These are phyloP conservation scores for Microdon myrmicae DNA, from an alignment of 2,888 invertebrate species.

Conservation along the genomic window DNA sequence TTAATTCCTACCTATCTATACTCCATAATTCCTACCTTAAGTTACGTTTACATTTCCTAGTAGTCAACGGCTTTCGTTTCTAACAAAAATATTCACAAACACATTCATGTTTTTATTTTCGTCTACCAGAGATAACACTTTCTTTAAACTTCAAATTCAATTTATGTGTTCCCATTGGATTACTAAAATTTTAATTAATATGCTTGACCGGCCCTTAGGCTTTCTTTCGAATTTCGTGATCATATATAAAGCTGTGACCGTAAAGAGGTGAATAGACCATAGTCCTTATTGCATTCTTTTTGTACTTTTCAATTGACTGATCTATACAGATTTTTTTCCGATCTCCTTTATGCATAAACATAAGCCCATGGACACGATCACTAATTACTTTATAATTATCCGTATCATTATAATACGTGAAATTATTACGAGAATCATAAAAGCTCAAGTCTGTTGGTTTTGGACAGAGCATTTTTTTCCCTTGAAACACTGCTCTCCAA, in stretches of 20 bases:
- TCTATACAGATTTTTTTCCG: constrained; percentile 80
- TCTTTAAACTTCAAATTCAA: too few relatives aligned
- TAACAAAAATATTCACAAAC: too few relatives aligned
- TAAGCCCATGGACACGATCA: constrained; percentile 77
- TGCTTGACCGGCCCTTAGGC: too few relatives aligned
- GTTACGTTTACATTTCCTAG: too few relatives aligned
- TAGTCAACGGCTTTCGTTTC: too few relatives aligned
- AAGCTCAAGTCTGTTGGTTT: constrained; percentile 74
- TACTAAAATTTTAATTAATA: too few relatives aligned
- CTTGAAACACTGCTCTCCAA: constrained; percentile 80
- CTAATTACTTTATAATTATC: constrained; percentile 82
- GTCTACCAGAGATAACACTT: too few relatives aligned
- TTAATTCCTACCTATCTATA: too few relatives aligned
- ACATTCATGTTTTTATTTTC: too few relatives aligned
- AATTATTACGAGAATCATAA: constrained; percentile 81
- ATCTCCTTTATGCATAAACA: constrained; percentile 84
- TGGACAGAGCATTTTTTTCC: constrained; percentile 74
- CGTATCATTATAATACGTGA: constrained; percentile 76
- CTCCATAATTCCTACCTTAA: too few relatives aligned
- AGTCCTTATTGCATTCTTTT: constrained; percentile 75
- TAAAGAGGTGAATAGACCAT: constrained; percentile 75
- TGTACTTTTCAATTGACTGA: constrained; percentile 71
- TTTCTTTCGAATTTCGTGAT: constrained; percentile 77
- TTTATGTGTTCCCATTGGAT: too few relatives aligned
- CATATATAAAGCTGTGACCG: constrained; percentile 81